These are phyloP conservation scores for Scomberomorus guttatus DNA, from an alignment of 2,797 vertebrate species.

Conservation along the genomic window DNA sequence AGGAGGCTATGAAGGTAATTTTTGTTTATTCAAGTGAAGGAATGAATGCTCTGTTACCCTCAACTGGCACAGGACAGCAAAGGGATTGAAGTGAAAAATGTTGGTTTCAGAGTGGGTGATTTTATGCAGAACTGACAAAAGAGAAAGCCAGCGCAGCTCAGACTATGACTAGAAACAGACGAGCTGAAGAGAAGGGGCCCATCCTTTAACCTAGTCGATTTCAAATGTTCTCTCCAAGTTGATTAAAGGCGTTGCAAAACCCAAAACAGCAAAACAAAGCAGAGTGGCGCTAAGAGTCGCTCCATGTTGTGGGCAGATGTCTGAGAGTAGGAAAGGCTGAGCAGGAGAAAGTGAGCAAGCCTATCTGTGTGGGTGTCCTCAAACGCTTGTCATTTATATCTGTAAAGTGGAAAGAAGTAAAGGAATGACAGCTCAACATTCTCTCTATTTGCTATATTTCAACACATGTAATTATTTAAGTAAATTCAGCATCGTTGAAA, in stretches of 20 bases:
- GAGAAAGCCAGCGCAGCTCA: constrained; percentile 38
- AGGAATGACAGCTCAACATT: constrained; percentile 18
- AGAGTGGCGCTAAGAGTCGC: constrained; percentile 45
- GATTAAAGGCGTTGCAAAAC: constrained; percentile 75
- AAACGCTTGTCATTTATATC: constrained; percentile 30
- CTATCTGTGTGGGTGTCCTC: constrained; percentile 33
- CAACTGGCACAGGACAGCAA: constrained; percentile 45
- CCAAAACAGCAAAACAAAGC: constrained; percentile 73
- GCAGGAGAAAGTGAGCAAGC: constrained; percentile 56
- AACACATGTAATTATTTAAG: not conserved
- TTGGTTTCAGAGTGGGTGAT: constrained; percentile 50
- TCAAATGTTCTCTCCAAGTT: constrained; percentile 56
- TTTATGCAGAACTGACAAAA: constrained; percentile 25
- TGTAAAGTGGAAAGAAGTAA: constrained; percentile 22
- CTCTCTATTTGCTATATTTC: constrained; percentile 8
- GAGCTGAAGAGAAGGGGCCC: constrained; percentile 20
- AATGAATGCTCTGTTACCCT: constrained; percentile 62
- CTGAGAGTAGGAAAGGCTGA: constrained; percentile 45
- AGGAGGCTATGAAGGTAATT: constrained; percentile 49
- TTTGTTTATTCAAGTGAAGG: constrained; percentile 63
- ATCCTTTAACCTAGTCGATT: constrained; percentile 51
- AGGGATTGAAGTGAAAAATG: constrained; percentile 57
- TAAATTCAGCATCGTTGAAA: not conserved
- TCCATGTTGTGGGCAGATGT: constrained; percentile 84
- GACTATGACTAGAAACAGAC: constrained; percentile 63